These are phyloP conservation scores for Drosophila sp. DNA, from an alignment of 1,140 invertebrate species.

Conservation along the genomic window DNA sequence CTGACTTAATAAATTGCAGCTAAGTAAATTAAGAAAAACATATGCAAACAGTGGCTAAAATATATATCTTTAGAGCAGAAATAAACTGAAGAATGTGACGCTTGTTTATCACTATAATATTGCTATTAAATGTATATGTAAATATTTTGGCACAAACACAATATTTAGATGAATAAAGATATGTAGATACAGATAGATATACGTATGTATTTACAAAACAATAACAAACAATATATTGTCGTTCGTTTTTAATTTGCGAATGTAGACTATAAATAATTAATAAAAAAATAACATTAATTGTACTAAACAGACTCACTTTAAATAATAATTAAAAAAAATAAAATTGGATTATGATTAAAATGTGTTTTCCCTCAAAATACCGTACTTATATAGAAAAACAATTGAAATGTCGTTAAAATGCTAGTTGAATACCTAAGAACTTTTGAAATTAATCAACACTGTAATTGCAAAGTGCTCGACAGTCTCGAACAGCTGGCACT, in stretches of 20 bases:
- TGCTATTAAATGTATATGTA: not conserved
- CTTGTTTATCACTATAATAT: not conserved
- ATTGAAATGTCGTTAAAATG: not conserved
- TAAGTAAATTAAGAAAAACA: constrained; percentile 6
- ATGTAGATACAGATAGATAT: no score
- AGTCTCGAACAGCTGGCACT: constrained; percentile 35
- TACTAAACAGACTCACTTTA: not conserved
- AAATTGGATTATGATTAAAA: not conserved
- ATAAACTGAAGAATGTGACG: not conserved
- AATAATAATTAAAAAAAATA: not conserved
- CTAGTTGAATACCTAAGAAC: not conserved
- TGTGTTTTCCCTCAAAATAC: not conserved
- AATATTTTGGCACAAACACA: not conserved
- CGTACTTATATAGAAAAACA: not conserved
- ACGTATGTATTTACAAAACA: not conserved
- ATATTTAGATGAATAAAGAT: not conserved
- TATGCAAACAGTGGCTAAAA: not conserved
- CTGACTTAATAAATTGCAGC: constrained; percentile 1
- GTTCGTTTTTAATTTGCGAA: no score
- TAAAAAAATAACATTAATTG: not conserved
- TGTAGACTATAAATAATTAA: no score
- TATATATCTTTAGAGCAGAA: no score
- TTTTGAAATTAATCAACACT: constrained; percentile 4
- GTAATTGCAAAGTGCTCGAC: constrained; percentile 10
- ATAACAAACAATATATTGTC: not conserved